Conservation (phyloP, 92 coral and sea anemone genomes). For the Muricea muricata region DNA sequence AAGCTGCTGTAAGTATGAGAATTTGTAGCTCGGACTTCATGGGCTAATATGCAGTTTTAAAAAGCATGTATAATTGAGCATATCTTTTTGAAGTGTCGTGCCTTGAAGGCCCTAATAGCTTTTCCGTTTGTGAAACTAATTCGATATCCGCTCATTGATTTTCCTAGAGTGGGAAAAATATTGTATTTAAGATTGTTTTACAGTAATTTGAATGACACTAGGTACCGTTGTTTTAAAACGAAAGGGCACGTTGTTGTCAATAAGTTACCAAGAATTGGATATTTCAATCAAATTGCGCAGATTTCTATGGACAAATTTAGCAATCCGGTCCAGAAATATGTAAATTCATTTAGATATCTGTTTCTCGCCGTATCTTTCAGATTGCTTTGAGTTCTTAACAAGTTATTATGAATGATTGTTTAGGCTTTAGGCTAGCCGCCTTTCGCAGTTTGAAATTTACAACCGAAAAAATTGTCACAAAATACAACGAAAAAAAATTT, state of each 20-base stretch:
- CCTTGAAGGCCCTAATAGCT: constrained; percentile 26
- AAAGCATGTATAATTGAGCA: constrained; percentile 9
- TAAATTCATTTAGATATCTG: constrained; percentile 6
- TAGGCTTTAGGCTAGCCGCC: not conserved
- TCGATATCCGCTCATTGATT: constrained; percentile 45
- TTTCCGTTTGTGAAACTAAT: constrained; percentile 25
- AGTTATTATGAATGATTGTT: not conserved
- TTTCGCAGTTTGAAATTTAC: not conserved
- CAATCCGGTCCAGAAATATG: not conserved
- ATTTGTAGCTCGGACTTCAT: constrained; percentile 6
- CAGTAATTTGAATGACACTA: constrained; percentile 43
- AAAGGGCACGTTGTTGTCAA: not conserved
- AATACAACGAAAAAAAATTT: constrained; percentile 2
- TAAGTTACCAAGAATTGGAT: not conserved
- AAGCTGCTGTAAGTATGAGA: not conserved
- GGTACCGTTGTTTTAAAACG: constrained; percentile 8
- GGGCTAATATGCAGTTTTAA: constrained; percentile 20
- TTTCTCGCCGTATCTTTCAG: not conserved
- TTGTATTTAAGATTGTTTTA: constrained; percentile 25
- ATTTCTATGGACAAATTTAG: not conserved
- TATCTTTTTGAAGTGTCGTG: constrained; percentile 4
- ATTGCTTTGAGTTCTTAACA: not conserved
- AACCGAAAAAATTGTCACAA: constrained; percentile 4
- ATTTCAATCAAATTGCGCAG: not conserved
- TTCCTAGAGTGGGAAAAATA: constrained; percentile 9